A percentile compares a stretch with the other conserved stretches of the same genome.
These are phyloP conservation scores for Tipula lateralis DNA, from an alignment of 2,888 invertebrate species.

Conservation along the genomic window DNA sequence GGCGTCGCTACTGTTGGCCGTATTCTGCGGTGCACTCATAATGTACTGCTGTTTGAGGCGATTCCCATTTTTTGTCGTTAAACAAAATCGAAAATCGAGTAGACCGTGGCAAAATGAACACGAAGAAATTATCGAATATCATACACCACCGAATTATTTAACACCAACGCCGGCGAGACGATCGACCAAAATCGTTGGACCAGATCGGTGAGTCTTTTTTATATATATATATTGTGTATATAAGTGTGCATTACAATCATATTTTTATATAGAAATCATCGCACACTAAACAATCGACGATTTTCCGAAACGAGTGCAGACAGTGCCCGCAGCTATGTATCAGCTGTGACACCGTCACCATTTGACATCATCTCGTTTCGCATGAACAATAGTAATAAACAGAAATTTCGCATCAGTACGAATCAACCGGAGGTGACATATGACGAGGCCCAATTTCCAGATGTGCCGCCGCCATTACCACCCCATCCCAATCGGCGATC, in stretches of 20 bases:
- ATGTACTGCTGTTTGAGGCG: neutral
- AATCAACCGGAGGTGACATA: neutral
- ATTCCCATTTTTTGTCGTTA: constrained; percentile 25
- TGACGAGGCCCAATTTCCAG: constrained; percentile 16
- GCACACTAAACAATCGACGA: neutral
- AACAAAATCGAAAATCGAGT: neutral
- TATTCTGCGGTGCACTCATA: neutral
- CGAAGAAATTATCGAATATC: neutral
- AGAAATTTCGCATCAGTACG: neutral
- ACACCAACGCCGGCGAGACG: constrained; percentile 3
- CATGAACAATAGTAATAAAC: constrained; percentile 3
- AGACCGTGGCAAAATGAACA: neutral
- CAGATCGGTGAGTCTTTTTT: neutral
- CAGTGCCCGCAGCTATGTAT: constrained; percentile 20
- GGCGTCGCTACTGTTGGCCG: neutral
- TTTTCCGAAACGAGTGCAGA: neutral
- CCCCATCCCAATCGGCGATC: constrained; percentile 29
- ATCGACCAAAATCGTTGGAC: neutral
- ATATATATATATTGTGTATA: neutral
- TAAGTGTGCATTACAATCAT: neutral
- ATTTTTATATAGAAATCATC: neutral
- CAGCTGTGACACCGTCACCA: constrained; percentile 25
- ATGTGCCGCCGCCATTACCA: constrained; percentile 28
- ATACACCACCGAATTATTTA: neutral
- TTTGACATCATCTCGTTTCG: constrained; percentile 27